phyloP scores from a whole-genome alignment of 2,888 invertebrate genomes.

The Mactromeris polynyma region DNA sequence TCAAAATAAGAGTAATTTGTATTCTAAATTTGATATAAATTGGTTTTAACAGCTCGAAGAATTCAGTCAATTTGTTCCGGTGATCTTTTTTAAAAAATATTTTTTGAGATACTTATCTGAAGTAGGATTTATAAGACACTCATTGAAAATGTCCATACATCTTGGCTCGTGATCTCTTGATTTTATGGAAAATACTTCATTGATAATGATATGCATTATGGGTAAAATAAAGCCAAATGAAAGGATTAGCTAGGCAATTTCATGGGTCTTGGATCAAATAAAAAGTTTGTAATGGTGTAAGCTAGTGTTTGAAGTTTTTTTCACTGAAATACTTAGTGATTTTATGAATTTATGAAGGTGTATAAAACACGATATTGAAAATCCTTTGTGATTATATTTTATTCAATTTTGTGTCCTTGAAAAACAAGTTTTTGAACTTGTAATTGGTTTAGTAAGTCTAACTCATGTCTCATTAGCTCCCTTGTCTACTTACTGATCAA shows the following conservation, averaged over 20 bases:
- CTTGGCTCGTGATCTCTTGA: not conserved
- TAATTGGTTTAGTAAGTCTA: not conserved
- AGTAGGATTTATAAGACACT: not conserved
- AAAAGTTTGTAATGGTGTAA: not conserved
- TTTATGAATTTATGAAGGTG: not conserved
- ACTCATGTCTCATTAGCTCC: not conserved
- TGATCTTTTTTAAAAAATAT: not conserved
- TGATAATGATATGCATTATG: conserved; percentile 39
- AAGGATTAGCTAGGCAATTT: conserved; percentile 49
- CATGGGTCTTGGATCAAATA: conserved; percentile 43
- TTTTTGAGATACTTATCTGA: not conserved
- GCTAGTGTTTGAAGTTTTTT: not conserved
- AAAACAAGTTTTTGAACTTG: not conserved
- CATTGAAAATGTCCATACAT: not conserved
- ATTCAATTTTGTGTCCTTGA: not conserved
- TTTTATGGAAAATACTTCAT: conserved; percentile 4
- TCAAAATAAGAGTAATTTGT: not conserved
- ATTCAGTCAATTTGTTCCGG: not conserved
- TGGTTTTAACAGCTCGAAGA: not conserved
- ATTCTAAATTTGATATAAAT: not conserved
- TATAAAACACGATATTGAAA: not conserved
- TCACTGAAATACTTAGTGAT: not conserved
- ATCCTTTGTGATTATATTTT: not conserved
- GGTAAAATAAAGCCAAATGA: conserved; percentile 33
- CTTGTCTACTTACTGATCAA: not conserved